Percentiles rank a stretch among this genome's conserved stretches.
Conservation (phyloP, 2,113 vertebrate genomes). For the Triplophysa siluroides region DNA sequence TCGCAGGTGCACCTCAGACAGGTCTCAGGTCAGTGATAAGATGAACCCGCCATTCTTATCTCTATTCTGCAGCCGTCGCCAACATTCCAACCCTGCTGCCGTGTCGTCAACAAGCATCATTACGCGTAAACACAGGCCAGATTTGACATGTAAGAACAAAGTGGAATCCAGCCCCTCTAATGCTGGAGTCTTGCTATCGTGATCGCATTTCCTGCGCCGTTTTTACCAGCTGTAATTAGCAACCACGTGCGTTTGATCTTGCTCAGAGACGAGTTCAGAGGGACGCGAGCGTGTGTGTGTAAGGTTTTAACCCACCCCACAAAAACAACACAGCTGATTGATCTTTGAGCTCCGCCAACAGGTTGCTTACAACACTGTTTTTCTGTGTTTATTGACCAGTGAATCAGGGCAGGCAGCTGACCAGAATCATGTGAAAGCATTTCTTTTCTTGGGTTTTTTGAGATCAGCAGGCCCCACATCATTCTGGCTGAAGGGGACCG, state of each 20-base stretch:
- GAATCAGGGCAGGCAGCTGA: background rate
- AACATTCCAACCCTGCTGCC: background rate
- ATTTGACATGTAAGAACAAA: conserved; percentile 22
- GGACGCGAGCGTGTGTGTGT: background rate
- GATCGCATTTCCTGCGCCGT: conserved; percentile 35
- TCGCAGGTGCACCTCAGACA: background rate
- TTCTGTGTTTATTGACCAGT: background rate
- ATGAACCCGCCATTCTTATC: conserved; percentile 12
- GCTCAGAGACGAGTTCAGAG: background rate
- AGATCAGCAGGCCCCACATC: background rate
- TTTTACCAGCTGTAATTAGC: background rate
- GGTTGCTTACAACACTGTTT: conserved; percentile 6
- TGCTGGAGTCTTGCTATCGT: background rate
- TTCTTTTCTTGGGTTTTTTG: too few species aligned
- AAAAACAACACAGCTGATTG: conserved; percentile 24
- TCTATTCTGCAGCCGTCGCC: conserved; percentile 2
- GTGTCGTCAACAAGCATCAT: background rate
- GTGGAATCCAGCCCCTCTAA: background rate
- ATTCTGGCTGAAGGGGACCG: conserved; percentile 42
- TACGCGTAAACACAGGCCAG: background rate
- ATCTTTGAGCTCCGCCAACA: conserved; percentile 10
- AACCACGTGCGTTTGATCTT: conserved; percentile 18
- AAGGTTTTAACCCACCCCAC: background rate
- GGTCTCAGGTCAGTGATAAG: background rate
- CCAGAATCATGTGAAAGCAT: conserved; percentile 9